phyloP scores from a whole-genome alignment of 2,113 vertebrate species.

The Osmerus mordax region DNA sequence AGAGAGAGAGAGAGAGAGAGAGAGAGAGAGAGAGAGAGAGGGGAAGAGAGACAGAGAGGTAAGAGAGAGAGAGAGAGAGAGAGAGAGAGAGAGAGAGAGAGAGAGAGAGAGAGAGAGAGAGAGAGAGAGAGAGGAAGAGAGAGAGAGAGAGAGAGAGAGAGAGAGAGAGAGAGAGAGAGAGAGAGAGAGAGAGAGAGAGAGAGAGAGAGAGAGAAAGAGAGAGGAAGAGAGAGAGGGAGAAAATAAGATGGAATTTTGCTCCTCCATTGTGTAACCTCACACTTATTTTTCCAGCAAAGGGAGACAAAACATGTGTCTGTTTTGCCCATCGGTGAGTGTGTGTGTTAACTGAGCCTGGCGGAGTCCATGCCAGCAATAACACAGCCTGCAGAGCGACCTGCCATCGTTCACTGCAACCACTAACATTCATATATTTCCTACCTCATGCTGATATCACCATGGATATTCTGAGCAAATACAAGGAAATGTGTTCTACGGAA shows the following conservation, averaged over 20 bases:
- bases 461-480: conserved; percentile 79
- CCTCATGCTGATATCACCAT: conserved; percentile 81
- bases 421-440: conserved; percentile 74
- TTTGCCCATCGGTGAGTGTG: conserved; percentile 88
- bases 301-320: conserved; percentile 91
- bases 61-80: too few relatives aligned
- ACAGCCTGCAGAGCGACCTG: conserved; percentile 76
- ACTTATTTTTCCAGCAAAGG: conserved; percentile 81
- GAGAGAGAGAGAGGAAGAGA: too few relatives aligned
- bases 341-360: conserved; percentile 73
- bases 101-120: too few relatives aligned
- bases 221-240: neutral
- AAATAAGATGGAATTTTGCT: conserved; percentile 75
- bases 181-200: too few relatives aligned
- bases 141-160: too few relatives aligned
- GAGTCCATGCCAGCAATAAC: conserved; percentile 86
- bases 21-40: conserved; percentile 18
- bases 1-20: neutral
- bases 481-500: conserved; percentile 75
- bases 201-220: too few relatives aligned
- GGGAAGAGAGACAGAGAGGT: too few relatives aligned
- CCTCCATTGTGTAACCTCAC: conserved; percentile 89
- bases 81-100: too few relatives aligned
- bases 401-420: conserved; percentile 80
- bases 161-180: too few relatives aligned